Base-by-base conservation (phyloP, 2,113 vertebrate genomes). In the Hiodon alosoides region DNA sequence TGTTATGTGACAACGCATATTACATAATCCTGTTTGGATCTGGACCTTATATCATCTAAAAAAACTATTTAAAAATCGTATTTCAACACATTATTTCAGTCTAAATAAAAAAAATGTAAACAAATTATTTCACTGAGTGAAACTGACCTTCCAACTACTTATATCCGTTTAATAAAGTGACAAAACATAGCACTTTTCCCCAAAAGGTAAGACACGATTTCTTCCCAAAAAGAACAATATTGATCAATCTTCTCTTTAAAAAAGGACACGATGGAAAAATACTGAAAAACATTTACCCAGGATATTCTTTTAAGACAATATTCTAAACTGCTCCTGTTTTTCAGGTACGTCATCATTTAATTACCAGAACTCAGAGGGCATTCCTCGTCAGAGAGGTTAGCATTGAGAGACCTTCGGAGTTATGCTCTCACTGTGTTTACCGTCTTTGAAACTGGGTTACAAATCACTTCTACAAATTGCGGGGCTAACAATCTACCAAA, bases 311-410 rank as follows among this genome's bases (percentile, higher is more conserved):
- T 47, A 62, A 48, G 3, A 47, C 9, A 47, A 66, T 4, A 64
- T 58, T 61, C 71, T 53, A 14, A 61, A 13, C 17, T 52, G 60
- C 62, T 72, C 48, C 71, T 61, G 71, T 72, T 72, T 52, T 72
- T 52, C 71, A 64, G 71, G 71, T 62, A 72, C 50, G 52, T 62
- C 47, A 46, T 53, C 71, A 59, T 72, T 14, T 62, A 62, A 53
- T 72, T 72, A 60, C 47, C 31, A n/a, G n/a, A n/a, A 72, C 31
- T n/a, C n/a, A 60, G 60, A 51, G 58, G 71, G 11, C 57, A 48
- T 13, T 9, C 50, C 14, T 67, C 50, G 10, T 31, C 31, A 31
- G 31, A 31, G 31, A 31, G 31, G 31, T 31, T 31, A 31, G 31
- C 31, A 31, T 31, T 31, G 31, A 31, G 31, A 31, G 31, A 31